Base-by-base conservation (phyloP, 2,113 vertebrate genomes). In the Crotalus viridis region DNA sequence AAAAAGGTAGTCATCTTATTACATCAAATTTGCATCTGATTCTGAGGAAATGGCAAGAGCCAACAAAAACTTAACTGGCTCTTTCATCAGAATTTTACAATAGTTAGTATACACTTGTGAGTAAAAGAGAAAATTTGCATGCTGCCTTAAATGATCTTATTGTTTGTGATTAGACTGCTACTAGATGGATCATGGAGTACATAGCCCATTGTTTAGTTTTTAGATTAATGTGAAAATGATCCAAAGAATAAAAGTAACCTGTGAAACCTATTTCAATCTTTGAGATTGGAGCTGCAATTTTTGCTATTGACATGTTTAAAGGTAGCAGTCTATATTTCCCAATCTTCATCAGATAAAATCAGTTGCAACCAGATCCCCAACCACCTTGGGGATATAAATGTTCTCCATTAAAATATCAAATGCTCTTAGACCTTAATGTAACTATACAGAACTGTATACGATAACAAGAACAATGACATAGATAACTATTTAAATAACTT, bases 401-500 rank as follows among this genome's bases (percentile, higher is more conserved):
- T 7, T 86, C 39, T 43, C 43, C 48, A 56, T 74, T 74, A 39
- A 74, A 19, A 22, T 26, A 91, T 61, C 85, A 61, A 64, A 39
- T 89, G 33, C 19, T 81, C 9, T 59, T 89, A 64, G 3, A 8
- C 51, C 74, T 69, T 39, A 52, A 88, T 54, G n/a, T 39, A 55
- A 88, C 21, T 55, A 21, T 39, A 39, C 91, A 90, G 43, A 54
- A 61, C 55, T 52, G 28, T 39, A 39, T 4, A 17, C 74, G 87
- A 0, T 0, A 3, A 89, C 87, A 22, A 88, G 92, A 69, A 90
- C 91, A 5, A 33, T n/a, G 95, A 94, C 52, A 8, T 54, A 94
- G 95, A 94, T 94, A 97, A 89, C 89, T 87, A 89, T 95, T 95
- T 93, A 87, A 88, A 33, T 92, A 91, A 91, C 89, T 90, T 87